Percentiles rank a stretch among this genome's conserved stretches.
Conservation (phyloP, 2,113 vertebrate genomes). For the Scomber scombrus region DNA sequence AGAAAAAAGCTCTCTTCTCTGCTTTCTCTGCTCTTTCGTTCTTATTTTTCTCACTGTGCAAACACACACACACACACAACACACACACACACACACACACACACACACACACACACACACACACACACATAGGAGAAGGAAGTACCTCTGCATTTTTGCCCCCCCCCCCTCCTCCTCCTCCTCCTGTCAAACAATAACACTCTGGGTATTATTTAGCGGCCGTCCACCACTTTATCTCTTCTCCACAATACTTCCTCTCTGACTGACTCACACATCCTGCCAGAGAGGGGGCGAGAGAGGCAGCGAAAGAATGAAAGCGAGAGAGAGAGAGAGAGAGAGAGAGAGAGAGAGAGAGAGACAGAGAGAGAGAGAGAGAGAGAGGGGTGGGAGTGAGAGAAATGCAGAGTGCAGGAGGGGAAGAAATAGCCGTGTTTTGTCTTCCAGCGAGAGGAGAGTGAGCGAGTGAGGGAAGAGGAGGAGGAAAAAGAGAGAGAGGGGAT, state of each 20-base stretch:
- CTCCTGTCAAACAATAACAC: constrained; percentile 85
- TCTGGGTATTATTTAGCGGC: constrained; percentile 87
- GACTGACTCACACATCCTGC: constrained; percentile 84
- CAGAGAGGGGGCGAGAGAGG: constrained; percentile 67
- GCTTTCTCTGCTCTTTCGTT: constrained; percentile 55
- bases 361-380: neutral
- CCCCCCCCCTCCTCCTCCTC: too few species aligned
- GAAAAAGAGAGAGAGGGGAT: constrained; percentile 62
- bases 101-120: constrained; percentile 17
- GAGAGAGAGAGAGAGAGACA: constrained; percentile 41
- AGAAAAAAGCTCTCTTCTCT: constrained; percentile 43
- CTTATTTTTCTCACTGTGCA: constrained; percentile 49
- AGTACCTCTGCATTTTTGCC: constrained; percentile 80
- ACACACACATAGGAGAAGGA: constrained; percentile 70
- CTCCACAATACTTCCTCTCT: constrained; percentile 89
- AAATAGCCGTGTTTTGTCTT: constrained; percentile 79
- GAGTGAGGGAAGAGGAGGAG: constrained; percentile 65
- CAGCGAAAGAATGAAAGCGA: constrained; percentile 37
- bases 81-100: too few species aligned
- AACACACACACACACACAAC: too few species aligned
- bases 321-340: constrained; percentile 34
- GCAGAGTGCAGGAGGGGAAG: constrained; percentile 53
- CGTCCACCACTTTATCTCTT: constrained; percentile 89
- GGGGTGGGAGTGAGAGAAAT: constrained; percentile 40
- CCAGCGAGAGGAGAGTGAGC: constrained; percentile 62